Percentiles rank a stretch among this genome's conserved stretches.
Conservation (phyloP, 2,888 invertebrate species). For the Amphipyra berbera region DNA sequence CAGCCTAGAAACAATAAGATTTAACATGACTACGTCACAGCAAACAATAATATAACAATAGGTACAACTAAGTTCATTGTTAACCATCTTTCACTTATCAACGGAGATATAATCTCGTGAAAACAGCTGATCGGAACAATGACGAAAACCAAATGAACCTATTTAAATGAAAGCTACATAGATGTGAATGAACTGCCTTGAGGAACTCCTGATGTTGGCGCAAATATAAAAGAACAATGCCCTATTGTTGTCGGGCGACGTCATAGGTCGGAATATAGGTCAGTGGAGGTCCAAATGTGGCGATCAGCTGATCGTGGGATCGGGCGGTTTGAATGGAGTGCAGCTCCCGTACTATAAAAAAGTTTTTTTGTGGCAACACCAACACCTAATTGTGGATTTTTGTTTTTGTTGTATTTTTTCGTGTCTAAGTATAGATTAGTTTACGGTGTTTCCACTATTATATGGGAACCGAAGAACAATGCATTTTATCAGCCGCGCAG, state of each 20-base stretch:
- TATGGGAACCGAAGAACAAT: constrained; percentile 55
- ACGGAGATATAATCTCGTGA: constrained; percentile 81
- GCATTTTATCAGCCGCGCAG: constrained; percentile 46
- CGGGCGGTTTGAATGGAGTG: constrained; percentile 61
- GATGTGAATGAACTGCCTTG: constrained; percentile 89
- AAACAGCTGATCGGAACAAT: constrained; percentile 87
- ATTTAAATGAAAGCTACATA: constrained; percentile 71
- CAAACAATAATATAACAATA: constrained; percentile 67
- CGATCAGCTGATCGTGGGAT: constrained; percentile 86
- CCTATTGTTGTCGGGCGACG: constrained; percentile 87
- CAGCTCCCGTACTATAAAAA: constrained; percentile 64
- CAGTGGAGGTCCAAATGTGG: constrained; percentile 85
- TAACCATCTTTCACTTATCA: constrained; percentile 81
- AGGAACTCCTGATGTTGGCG: constrained; percentile 85
- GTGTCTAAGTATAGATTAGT: constrained; percentile 30
- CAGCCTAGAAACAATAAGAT: constrained; percentile 75
- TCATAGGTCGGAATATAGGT: constrained; percentile 88
- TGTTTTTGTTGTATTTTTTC: constrained; percentile 35
- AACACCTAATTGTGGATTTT: constrained; percentile 58
- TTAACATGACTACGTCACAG: constrained; percentile 72
- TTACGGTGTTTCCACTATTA: constrained; percentile 41
- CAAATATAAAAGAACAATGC: constrained; percentile 89
- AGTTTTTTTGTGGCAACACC: constrained; percentile 55
- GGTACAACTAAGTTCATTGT: constrained; percentile 80
- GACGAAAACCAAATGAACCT: constrained; percentile 87